Conservation (phyloP, 2,888 invertebrate species). For the Enchytraeus crypticus region DNA sequence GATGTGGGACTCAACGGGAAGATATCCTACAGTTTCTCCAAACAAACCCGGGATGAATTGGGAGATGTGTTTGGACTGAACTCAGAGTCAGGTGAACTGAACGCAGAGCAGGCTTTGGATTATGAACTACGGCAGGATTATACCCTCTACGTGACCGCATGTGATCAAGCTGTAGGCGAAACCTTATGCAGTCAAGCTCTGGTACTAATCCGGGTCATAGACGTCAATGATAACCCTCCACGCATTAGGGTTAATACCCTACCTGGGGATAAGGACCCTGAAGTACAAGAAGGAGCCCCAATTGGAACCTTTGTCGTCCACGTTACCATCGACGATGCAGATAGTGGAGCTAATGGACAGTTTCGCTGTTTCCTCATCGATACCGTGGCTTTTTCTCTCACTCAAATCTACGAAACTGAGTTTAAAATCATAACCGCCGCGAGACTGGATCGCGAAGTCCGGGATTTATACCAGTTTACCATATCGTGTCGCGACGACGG, state of each 20-base stretch:
- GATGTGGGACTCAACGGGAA: conserved; percentile 22
- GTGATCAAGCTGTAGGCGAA: conserved; percentile 4
- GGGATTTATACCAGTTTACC: conserved; percentile 30
- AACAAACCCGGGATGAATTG: conserved; percentile 7
- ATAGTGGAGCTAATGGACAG: conserved; percentile 15
- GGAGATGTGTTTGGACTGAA: conserved; percentile 7
- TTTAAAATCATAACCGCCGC: conserved; percentile 49
- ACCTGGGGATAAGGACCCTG: background rate
- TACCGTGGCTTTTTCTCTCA: conserved; percentile 17
- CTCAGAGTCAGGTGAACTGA: conserved; percentile 6
- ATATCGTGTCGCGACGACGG: conserved; percentile 63
- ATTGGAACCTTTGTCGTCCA: conserved; percentile 19
- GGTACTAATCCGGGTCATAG: conserved; percentile 9
- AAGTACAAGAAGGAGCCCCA: conserved; percentile 11
- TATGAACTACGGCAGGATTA: conserved; percentile 5
- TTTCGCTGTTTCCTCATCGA: conserved; percentile 10
- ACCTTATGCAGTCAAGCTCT: conserved; percentile 8
- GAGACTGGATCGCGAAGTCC: conserved; percentile 34
- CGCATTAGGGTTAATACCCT: conserved; percentile 9
- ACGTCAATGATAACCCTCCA: conserved; percentile 16
- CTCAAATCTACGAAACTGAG: conserved; percentile 34
- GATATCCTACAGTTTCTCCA: conserved; percentile 6
- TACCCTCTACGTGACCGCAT: conserved; percentile 12
- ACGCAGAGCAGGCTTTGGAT: conserved; percentile 6
- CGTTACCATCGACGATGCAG: conserved; percentile 15